Evolutionary conservation across 2,888 invertebrate genomes (phyloP), one percentile per base, ranked within the genome.

Genomic region (Drosophila robusta): DNA sequence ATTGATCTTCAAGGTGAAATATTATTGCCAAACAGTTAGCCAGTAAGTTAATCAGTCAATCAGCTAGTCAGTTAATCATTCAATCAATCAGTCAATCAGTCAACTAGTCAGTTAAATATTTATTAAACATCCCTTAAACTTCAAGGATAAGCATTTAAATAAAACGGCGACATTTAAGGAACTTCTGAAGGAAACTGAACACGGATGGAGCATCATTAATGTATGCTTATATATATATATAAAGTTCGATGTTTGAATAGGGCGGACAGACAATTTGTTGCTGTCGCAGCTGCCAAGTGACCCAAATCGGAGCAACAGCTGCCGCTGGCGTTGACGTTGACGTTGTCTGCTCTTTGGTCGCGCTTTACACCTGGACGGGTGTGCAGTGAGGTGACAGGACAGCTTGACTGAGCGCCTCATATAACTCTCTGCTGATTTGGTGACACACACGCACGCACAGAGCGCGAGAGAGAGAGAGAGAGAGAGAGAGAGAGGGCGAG

Each of bases 231-330:
- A 11, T 32, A 11, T 29, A 11, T 3, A 12, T 42, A 38, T 4
- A 11, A 14, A 8, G 16, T 6, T 5, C 51, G 18, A 4, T 29
- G 34, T 36, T 56, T 44, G 41, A 49, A 24, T 24, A 12, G 49
- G 36, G 14, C 22, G 26, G 50, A 69, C 41, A 49, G 44, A 41
- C 18, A 65, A 49, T 16, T 24, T 34, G 18, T 26, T 44, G n/a
- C 70, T 60, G 55, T n/a, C 56, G 42, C 55, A 36, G 69, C 56
- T 74, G 70, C 52, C 65, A 54, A 61, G 46, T 73, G 74, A 73
- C 73, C 65, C 56, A 64, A 61, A 73, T 50, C 58, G 41, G 4
- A 12, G 44, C 42, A 47, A 41, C 42, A 57, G 34, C 34, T 47
- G 52, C 34, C 34, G 34, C 12, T 34, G 34, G 34, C 39, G 14